These are phyloP conservation scores for Dromiciops gliroides DNA, from an alignment of 2,113 vertebrate species.

Conservation along the genomic window DNA sequence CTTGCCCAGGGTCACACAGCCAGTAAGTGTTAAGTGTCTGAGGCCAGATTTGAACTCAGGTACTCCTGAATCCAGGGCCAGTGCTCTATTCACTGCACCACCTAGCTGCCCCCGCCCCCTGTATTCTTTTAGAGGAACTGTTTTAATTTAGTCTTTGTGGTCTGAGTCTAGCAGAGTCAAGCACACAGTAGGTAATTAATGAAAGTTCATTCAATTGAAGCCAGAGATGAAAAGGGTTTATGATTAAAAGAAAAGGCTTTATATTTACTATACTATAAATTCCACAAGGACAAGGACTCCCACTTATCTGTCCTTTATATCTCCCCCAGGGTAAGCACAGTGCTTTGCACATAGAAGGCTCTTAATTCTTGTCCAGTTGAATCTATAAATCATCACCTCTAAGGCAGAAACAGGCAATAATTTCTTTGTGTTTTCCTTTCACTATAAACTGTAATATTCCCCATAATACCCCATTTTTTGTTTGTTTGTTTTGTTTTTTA, in stretches of 20 bases:
- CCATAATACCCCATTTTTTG: neutral
- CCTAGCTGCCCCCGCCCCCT: too few relatives aligned
- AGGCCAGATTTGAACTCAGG: too few relatives aligned
- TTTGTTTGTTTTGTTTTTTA: too few relatives aligned
- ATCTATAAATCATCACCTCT: neutral
- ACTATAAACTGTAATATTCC: neutral
- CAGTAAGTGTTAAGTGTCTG: too few relatives aligned
- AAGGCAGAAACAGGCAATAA: neutral
- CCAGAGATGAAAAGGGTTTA: neutral
- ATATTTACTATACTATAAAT: too few relatives aligned
- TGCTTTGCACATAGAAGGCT: neutral
- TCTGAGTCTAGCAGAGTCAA: neutral
- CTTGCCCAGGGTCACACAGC: too few relatives aligned
- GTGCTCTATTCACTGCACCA: too few relatives aligned
- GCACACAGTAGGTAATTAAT: neutral
- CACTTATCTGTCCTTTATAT: neutral
- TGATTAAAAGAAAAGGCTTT: neutral
- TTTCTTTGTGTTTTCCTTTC: neutral
- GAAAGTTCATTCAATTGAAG: neutral
- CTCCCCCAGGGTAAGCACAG: neutral
- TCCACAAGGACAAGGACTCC: neutral
- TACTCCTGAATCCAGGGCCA: too few relatives aligned
- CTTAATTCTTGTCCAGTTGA: neutral
- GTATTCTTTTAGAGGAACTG: neutral
- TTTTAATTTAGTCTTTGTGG: neutral